These are phyloP conservation scores for Protobothrops mucrosquamatus DNA, from an alignment of 2,113 vertebrate genomes.

Conservation along the genomic window DNA sequence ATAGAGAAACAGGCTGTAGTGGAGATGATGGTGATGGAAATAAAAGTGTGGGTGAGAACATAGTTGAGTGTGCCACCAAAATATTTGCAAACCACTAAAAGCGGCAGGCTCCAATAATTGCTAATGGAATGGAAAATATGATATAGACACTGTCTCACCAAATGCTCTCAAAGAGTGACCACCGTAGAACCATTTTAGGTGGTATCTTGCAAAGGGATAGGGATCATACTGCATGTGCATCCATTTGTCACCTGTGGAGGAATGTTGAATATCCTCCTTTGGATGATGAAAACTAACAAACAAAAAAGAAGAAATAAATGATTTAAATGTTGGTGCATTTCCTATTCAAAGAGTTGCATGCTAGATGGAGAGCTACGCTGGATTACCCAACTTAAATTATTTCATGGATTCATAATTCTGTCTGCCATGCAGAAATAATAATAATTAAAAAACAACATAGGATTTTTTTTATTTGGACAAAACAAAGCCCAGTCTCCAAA, in stretches of 20 bases:
- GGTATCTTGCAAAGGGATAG: neutral
- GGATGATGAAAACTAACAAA: neutral
- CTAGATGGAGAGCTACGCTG: too few relatives aligned
- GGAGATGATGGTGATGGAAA: neutral
- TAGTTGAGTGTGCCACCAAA: neutral
- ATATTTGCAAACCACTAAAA: neutral
- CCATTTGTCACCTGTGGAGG: neutral
- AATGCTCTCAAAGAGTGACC: neutral
- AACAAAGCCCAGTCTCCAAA: neutral
- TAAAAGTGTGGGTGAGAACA: neutral
- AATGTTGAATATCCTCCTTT: neutral
- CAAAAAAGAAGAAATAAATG: neutral
- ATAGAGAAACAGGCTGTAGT: neutral
- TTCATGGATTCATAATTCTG: neutral
- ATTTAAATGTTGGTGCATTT: neutral
- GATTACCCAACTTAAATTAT: neutral
- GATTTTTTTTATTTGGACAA: neutral
- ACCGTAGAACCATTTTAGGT: neutral
- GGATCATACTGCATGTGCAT: neutral
- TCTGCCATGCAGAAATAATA: neutral
- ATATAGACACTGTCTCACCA: neutral
- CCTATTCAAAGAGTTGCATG: neutral
- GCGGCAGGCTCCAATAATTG: neutral
- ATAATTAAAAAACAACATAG: neutral
- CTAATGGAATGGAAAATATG: neutral